phyloP scores from a whole-genome alignment of 2,888 invertebrate species.

The Rhingia campestris region DNA sequence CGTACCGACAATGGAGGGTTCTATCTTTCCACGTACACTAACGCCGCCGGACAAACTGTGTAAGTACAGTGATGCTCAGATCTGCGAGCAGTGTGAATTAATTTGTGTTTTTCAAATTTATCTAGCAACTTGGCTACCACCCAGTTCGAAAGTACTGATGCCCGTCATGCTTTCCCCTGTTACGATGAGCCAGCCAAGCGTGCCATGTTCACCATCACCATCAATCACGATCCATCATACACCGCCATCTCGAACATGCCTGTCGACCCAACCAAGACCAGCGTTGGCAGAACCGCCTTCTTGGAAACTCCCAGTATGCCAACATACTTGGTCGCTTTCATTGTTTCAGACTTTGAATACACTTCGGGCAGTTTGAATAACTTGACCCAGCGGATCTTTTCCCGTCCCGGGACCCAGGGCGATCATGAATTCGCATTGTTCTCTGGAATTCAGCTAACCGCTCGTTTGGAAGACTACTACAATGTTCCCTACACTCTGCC shows the following conservation, averaged over 20 bases:
- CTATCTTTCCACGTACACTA: conserved; percentile 84
- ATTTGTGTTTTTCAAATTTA: neutral
- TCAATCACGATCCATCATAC: conserved; percentile 83
- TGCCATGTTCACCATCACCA: conserved; percentile 85
- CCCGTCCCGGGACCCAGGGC: conserved; percentile 78
- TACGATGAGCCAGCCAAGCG: conserved; percentile 88
- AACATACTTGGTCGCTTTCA: conserved; percentile 91
- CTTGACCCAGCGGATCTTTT: conserved; percentile 79
- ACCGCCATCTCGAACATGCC: conserved; percentile 78
- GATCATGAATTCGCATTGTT: conserved; percentile 88
- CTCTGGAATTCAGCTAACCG: conserved; percentile 88
- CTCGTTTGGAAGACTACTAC: conserved; percentile 88
- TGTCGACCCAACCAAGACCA: conserved; percentile 11
- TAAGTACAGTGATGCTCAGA: conserved; percentile 48
- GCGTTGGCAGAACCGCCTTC: conserved; percentile 77
- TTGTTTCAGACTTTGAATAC: conserved; percentile 85
- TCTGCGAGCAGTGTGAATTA: conserved; percentile 76
- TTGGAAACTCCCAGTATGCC: conserved; percentile 87
- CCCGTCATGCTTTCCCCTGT: conserved; percentile 88
- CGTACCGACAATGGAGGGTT: conserved; percentile 86
- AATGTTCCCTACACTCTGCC: conserved; percentile 88
- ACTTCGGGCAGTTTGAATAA: conserved; percentile 76
- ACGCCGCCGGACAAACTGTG: conserved; percentile 67
- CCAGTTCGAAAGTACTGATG: conserved; percentile 86
- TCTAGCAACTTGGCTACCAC: conserved; percentile 84